Evolutionary conservation across 2,797 vertebrate species (phyloP), one percentile per base, ranked within the genome.

Genomic region (Atherinosoma microstoma): DNA sequence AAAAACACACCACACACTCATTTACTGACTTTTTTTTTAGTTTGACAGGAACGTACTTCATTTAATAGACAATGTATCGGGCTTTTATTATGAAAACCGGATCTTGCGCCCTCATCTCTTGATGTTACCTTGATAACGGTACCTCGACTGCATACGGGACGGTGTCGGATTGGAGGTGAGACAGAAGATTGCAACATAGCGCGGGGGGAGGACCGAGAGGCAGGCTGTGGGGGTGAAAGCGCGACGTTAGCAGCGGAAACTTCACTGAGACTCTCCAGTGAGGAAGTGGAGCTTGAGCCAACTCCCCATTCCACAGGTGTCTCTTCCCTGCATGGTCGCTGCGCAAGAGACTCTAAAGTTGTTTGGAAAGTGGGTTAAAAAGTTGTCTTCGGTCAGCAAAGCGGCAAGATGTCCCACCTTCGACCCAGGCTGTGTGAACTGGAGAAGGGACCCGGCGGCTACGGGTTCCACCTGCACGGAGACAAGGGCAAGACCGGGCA

Each of bases 381-480:
- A 70, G 61, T 78, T 74, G 27, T 13, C 15, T 3, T 40, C 32
- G 15, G 58, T 12, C 58, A 27, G 20, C 2, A 36, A 9, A 58
- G 36, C 4, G 47, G 6, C 34, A 76, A 79, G 47, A 93, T 92
- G 87, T 91, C 93, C 2, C 75, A 73, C 24, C 92, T 93, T 45
- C 88, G 95, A 85, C 95, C 97, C 42, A 94, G 96, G 83, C 91
- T 95, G 30, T 98, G 97, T 58, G 85, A 92, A 67, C 75, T 98
- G 84, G 94, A 96, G 82, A 97, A 96, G 76, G 94, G 95, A 1
- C 13, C 92, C 15, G 84, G 77, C 47, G 97, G 98, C 7, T 99
- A 98, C 82, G 98, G 98, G 36, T 99, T 99, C 91, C 98, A 98
- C 89, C 93, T 99, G 79, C 97, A 99, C 90, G 97, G 97, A 0